Evolutionary conservation across 2,888 invertebrate species (phyloP).

Genomic region (Macaria liturata): DNA sequence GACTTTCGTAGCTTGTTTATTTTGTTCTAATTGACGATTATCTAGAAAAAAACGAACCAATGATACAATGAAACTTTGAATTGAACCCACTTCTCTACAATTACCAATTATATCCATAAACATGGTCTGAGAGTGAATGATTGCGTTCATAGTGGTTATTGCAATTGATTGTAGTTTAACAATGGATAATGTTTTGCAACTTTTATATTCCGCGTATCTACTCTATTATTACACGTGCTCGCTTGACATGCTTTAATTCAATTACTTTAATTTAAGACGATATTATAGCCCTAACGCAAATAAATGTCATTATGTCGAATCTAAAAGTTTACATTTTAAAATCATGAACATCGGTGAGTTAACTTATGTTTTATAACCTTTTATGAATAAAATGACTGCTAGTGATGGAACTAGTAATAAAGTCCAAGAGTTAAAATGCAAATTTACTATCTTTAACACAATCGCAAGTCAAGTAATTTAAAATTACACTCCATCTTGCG

Average conservation of each 20-base stretch:
- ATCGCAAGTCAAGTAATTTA: no score
- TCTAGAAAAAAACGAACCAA: conserved; percentile 13
- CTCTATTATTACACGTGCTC: conserved; percentile 31
- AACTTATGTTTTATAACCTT: no score
- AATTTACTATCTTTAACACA: no score
- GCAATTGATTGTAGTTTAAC: conserved; percentile 42
- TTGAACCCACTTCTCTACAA: background rate
- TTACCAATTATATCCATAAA: background rate
- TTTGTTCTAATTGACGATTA: conserved; percentile 2
- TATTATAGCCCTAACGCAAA: no score
- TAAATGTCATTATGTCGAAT: no score
- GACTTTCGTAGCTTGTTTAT: conserved; percentile 1
- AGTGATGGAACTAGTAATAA: no score
- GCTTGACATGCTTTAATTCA: conserved; percentile 20
- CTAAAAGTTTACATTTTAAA: no score
- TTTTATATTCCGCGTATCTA: conserved; percentile 34
- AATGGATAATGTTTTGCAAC: conserved; percentile 48
- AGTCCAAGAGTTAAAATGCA: no score
- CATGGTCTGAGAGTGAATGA: conserved; percentile 5
- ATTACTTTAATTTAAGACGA: no score
- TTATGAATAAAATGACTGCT: no score
- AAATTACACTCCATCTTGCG: no score
- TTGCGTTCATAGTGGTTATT: conserved; percentile 33
- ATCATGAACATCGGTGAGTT: no score
- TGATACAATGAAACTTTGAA: conserved; percentile 39